A percentile compares a stretch with the other conserved stretches of the same genome.
Evolutionary conservation across 2,797 vertebrate genomes (phyloP).

Genomic region (Holocentrus rufus): DNA sequence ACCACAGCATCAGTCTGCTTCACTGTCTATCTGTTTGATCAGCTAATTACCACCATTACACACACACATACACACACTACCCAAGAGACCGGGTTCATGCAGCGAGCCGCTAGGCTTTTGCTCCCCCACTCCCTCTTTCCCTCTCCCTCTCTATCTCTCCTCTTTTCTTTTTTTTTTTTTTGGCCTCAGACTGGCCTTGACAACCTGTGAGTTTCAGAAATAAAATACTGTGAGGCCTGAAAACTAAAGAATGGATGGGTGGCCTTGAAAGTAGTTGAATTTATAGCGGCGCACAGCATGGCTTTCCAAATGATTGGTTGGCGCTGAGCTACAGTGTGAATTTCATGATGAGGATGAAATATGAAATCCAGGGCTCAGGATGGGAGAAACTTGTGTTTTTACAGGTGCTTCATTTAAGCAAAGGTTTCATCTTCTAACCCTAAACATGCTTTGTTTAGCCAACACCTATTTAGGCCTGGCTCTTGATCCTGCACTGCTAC

Average conservation of each 20-base stretch:
- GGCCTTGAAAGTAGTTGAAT: conserved; percentile 34
- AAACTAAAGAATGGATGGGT: conserved; percentile 13
- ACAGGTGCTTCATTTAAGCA: background rate
- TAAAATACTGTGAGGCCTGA: conserved; percentile 28
- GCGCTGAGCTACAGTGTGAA: background rate
- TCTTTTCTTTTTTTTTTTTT: conserved; percentile 2
- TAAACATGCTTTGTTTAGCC: conserved; percentile 7
- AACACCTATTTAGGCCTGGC: background rate
- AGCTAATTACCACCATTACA: conserved; percentile 70
- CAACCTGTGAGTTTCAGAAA: conserved; percentile 42
- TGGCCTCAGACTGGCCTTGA: conserved; percentile 26
- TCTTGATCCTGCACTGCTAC: background rate
- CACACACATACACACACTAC: conserved; percentile 14
- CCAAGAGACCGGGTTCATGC: conserved; percentile 32
- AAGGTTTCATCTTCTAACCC: background rate
- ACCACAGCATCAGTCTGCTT: conserved; percentile 46
- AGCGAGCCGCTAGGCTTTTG: conserved; percentile 1
- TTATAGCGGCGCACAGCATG: conserved; percentile 22
- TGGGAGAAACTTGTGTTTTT: background rate
- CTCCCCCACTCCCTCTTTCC: background rate
- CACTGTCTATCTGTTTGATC: conserved; percentile 73
- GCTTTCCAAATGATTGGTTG: background rate
- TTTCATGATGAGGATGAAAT: background rate
- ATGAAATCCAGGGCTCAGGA: background rate
- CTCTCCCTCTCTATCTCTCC: conserved; percentile 1